Conservation (phyloP, 2,113 vertebrate genomes). For the Passer montanus region DNA sequence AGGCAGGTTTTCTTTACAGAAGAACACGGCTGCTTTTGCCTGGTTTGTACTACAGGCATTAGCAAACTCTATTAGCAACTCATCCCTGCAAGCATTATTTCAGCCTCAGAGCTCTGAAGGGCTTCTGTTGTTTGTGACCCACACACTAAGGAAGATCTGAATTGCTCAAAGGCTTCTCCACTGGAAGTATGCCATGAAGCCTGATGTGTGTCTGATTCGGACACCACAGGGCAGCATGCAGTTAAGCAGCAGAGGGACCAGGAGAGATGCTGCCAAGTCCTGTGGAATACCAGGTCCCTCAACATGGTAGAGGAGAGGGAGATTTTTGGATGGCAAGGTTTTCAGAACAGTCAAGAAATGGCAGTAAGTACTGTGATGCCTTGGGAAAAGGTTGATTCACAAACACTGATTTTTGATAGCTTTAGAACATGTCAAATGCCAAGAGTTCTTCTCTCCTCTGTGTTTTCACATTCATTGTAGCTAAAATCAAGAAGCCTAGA, state of each 20-base stretch:
- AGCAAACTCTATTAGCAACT: not conserved
- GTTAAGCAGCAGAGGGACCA: not conserved
- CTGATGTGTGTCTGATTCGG: not conserved
- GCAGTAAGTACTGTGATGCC: not conserved
- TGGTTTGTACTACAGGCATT: not conserved
- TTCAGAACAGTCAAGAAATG: not conserved
- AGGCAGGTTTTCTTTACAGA: not conserved
- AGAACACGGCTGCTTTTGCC: not conserved
- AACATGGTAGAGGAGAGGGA: not conserved
- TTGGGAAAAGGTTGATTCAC: not conserved
- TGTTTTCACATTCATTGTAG: not conserved
- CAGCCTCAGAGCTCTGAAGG: not conserved
- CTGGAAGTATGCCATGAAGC: not conserved
- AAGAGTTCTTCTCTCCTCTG: not conserved
- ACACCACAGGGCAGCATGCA: not conserved
- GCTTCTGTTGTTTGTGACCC: not conserved
- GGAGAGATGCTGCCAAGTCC: not conserved
- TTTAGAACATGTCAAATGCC: not conserved
- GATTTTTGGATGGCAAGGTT: not conserved
- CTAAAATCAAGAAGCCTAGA: not conserved
- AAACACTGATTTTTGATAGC: not conserved
- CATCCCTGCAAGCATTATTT: not conserved
- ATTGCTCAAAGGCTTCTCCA: not conserved
- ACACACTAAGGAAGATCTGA: not conserved
- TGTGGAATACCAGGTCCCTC: not conserved